Percentiles rank a stretch among this genome's conserved stretches.
These are phyloP conservation scores for Coenobita brevimanus DNA, from an alignment of 1,140 invertebrate species.

Conservation along the genomic window DNA sequence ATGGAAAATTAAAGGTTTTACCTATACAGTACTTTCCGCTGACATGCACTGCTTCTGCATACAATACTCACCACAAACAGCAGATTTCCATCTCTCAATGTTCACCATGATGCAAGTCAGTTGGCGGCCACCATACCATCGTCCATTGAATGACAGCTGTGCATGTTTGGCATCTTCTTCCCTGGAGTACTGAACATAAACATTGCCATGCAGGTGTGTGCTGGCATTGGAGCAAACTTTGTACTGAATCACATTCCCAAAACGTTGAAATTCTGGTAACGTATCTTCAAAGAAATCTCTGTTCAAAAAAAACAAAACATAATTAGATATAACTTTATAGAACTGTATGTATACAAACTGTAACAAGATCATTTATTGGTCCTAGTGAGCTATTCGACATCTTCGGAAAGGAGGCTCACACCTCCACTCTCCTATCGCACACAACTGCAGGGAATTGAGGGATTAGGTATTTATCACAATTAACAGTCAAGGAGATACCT, in stretches of 20 bases:
- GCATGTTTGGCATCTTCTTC: constrained; percentile 83
- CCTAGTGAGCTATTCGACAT: no score
- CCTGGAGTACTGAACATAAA: constrained; percentile 88
- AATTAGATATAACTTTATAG: neutral
- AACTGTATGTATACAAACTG: no score
- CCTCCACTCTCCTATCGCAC: no score
- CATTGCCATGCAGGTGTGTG: constrained; percentile 90
- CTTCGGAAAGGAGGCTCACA: no score
- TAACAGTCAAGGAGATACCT: no score
- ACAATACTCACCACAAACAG: constrained; percentile 89
- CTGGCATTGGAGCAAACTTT: constrained; percentile 91
- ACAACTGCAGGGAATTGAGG: no score
- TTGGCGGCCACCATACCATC: constrained; percentile 92
- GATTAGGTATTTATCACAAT: no score
- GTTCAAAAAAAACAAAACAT: constrained; percentile 43
- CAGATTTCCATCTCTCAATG: constrained; percentile 86
- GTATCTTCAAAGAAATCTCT: constrained; percentile 92
- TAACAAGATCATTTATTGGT: no score
- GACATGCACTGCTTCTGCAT: no score
- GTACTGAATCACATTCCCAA: constrained; percentile 86
- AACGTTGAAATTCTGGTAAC: constrained; percentile 85
- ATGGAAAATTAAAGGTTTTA: no score
- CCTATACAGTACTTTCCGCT: no score
- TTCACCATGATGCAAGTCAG: constrained; percentile 87
- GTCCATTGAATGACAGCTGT: constrained; percentile 84